These are phyloP conservation scores for Zaprionus lachaisei DNA, from an alignment of 1,140 invertebrate genomes.

Conservation along the genomic window DNA sequence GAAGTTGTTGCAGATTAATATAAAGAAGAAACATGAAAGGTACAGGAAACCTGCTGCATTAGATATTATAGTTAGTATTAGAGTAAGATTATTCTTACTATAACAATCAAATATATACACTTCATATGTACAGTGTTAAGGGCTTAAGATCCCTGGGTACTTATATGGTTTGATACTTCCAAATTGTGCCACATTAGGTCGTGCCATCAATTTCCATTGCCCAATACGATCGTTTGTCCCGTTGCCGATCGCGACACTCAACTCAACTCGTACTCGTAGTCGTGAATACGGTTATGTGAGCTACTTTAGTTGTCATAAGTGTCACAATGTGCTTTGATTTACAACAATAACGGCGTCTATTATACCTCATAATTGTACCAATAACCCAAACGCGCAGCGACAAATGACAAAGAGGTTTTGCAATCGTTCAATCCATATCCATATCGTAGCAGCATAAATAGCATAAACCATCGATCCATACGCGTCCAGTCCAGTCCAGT, in stretches of 20 bases:
- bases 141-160: neutral
- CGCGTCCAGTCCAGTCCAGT: neutral
- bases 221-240: slow-evolving; percentile 48
- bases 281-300: slow-evolving; percentile 74
- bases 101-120: too few species aligned
- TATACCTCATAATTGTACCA: slow-evolving; percentile 82
- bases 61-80: too few species aligned
- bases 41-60: too few species aligned
- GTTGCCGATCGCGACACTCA: slow-evolving; percentile 7
- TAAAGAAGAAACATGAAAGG: too few species aligned
- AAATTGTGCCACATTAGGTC: slow-evolving; percentile 31
- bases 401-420: slow-evolving; percentile 66
- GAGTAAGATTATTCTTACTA: neutral
- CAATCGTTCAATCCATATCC: slow-evolving; percentile 47
- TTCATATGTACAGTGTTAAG: neutral
- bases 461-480: slow-evolving; percentile 13
- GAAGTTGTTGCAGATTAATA: neutral
- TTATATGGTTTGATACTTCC: neutral
- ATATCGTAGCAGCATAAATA: slow-evolving; percentile 7
- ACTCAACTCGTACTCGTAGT: neutral
- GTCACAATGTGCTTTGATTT: slow-evolving; percentile 81
- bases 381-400: slow-evolving; percentile 69
- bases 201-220: slow-evolving; percentile 64
- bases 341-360: slow-evolving; percentile 79
- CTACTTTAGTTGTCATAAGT: slow-evolving; percentile 82